Conservation (phyloP, 2,113 vertebrate species). For the Girardinichthys multiradiatus region DNA sequence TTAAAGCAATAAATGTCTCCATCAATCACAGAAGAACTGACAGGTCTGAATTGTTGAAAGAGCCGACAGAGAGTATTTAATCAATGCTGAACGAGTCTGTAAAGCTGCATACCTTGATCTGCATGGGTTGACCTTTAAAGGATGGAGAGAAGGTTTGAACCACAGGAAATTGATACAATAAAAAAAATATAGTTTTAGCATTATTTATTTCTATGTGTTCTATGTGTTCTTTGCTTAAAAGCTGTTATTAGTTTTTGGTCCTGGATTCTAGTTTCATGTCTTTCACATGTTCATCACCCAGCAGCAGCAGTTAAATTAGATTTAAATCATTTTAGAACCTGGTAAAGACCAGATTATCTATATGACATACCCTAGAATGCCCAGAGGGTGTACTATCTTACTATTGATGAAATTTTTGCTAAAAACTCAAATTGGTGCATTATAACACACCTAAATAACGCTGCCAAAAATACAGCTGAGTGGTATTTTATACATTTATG, state of each 20-base stretch:
- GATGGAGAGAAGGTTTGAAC: constrained; percentile 4
- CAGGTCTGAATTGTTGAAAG: constrained; percentile 38
- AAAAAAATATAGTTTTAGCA: not conserved
- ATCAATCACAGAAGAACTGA: constrained; percentile 40
- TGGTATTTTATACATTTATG: constrained; percentile 19
- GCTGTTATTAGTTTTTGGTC: not conserved
- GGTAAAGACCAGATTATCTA: too few species aligned
- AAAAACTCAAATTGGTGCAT: not conserved
- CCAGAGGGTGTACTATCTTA: too few species aligned
- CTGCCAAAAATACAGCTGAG: not conserved
- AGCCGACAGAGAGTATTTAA: constrained; percentile 25
- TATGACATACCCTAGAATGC: too few species aligned
- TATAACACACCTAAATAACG: not conserved
- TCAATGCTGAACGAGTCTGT: constrained; percentile 36
- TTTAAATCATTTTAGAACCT: too few species aligned
- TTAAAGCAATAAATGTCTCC: constrained; percentile 46
- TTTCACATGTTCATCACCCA: too few species aligned
- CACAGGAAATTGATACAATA: constrained; percentile 16
- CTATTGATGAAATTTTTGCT: not conserved
- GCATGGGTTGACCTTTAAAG: constrained; percentile 29
- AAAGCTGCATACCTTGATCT: constrained; percentile 32
- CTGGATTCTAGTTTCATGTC: too few species aligned
- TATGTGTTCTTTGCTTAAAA: not conserved
- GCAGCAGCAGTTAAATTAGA: too few species aligned
- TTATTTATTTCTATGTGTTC: not conserved